Conservation (phyloP, 2,888 invertebrate species). For the Tubulanus polymorphus region DNA sequence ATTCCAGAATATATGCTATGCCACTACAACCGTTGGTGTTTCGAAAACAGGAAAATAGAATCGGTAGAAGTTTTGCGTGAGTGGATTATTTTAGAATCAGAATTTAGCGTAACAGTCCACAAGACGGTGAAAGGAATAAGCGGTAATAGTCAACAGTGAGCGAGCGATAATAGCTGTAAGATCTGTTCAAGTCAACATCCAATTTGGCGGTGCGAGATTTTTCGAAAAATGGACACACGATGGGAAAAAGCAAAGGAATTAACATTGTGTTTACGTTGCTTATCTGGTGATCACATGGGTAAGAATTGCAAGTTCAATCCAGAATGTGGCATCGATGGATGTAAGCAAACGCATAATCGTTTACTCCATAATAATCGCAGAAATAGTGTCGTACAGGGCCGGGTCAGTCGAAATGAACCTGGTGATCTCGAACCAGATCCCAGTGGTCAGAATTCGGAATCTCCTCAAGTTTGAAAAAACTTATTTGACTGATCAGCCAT, state of each 20-base stretch:
- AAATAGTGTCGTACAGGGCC: no score
- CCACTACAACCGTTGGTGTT: slow-evolving; percentile 7
- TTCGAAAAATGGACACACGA: neutral
- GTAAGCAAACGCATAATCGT: slow-evolving; percentile 9
- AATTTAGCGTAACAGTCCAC: slow-evolving; percentile 6
- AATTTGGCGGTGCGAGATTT: slow-evolving; percentile 10
- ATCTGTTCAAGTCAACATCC: neutral
- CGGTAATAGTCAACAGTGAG: no score
- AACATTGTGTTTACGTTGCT: slow-evolving; percentile 5
- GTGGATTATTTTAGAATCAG: slow-evolving; percentile 8
- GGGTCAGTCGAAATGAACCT: no score
- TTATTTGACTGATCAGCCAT: no score
- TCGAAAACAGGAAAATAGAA: slow-evolving; percentile 6
- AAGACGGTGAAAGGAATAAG: slow-evolving; percentile 8
- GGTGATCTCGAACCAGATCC: no score
- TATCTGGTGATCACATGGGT: slow-evolving; percentile 4
- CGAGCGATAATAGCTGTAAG: neutral
- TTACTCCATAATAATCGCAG: slow-evolving; percentile 7
- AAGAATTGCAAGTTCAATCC: neutral
- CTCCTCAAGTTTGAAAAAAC: no score
- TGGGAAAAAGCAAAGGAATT: slow-evolving; percentile 10
- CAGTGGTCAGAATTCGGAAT: no score
- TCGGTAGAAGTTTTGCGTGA: slow-evolving; percentile 7
- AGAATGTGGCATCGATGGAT: slow-evolving; percentile 7
- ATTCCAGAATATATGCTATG: slow-evolving; percentile 4